These are phyloP conservation scores for Crossocerus cetratus DNA, from an alignment of 2,888 invertebrate genomes.

Conservation along the genomic window DNA sequence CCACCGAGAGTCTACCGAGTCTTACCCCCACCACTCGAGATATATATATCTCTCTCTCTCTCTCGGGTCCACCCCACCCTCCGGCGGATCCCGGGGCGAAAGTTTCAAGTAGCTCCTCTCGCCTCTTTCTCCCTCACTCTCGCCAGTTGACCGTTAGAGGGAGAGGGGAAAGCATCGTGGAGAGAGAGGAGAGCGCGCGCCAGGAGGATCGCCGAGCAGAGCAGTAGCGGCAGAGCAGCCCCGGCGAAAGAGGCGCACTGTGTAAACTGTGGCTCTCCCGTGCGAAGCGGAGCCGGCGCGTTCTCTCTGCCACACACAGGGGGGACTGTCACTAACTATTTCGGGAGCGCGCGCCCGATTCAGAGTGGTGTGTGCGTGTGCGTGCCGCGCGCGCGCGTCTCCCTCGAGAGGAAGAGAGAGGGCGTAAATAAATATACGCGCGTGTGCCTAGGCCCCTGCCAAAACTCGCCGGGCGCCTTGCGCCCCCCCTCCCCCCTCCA, in stretches of 20 bases:
- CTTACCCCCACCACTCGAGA: no score
- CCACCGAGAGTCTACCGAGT: no score
- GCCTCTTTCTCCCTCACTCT: no score
- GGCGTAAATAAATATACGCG: constrained; percentile 56
- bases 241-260: no score
- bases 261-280: not conserved
- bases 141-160: not conserved
- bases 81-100: no score
- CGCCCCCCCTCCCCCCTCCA: no score
- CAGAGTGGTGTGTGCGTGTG: constrained; percentile 43
- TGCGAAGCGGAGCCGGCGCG: constrained; percentile 11
- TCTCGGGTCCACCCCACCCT: no score
- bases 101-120: no score
- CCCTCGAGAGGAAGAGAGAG: constrained; percentile 44
- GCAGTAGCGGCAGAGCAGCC: no score
- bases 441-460: constrained; percentile 33
- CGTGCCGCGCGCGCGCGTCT: no score
- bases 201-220: no score
- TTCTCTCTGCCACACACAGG: constrained; percentile 15
- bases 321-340: constrained; percentile 59
- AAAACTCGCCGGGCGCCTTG: constrained; percentile 27
- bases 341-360: constrained; percentile 56
- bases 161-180: constrained; percentile 23
- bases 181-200: constrained; percentile 10
- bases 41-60: no score